Conservation (phyloP, 2,888 invertebrate genomes). For the Carpatolechia fugitivella region DNA sequence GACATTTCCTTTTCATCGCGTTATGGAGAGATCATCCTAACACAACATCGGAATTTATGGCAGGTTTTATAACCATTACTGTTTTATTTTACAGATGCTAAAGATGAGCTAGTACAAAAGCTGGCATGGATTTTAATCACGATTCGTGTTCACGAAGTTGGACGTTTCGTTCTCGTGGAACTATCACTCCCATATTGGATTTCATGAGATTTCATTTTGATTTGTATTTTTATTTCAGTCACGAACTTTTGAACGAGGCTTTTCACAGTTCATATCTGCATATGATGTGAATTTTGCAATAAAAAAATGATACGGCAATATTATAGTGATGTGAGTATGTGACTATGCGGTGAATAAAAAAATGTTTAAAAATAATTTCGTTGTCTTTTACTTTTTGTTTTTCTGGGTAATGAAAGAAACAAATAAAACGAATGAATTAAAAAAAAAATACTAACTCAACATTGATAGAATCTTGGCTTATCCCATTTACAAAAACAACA, state of each 20-base stretch:
- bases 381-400: not conserved
- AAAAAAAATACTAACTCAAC: no score
- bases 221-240: slow-evolving; percentile 31
- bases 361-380: not conserved
- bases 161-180: no score
- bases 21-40: slow-evolving; percentile 18
- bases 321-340: not conserved
- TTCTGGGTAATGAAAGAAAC: no score
- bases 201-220: slow-evolving; percentile 31
- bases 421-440: no score
- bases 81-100: no score
- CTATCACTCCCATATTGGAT: slow-evolving; percentile 37
- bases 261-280: not conserved
- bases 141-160: no score
- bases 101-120: no score
- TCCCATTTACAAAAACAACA: no score
- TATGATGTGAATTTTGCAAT: not conserved
- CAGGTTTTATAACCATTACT: no score
- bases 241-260: not conserved
- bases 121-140: no score
- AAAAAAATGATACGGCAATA: not conserved
- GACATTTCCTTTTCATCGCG: slow-evolving; percentile 49
- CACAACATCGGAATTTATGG: slow-evolving; percentile 24
- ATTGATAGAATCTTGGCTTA: no score
- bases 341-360: not conserved